Percentiles rank a stretch among this genome's conserved stretches.
These are phyloP conservation scores for Hyperoplus immaculatus DNA, from an alignment of 2,797 vertebrate species.

Conservation along the genomic window DNA sequence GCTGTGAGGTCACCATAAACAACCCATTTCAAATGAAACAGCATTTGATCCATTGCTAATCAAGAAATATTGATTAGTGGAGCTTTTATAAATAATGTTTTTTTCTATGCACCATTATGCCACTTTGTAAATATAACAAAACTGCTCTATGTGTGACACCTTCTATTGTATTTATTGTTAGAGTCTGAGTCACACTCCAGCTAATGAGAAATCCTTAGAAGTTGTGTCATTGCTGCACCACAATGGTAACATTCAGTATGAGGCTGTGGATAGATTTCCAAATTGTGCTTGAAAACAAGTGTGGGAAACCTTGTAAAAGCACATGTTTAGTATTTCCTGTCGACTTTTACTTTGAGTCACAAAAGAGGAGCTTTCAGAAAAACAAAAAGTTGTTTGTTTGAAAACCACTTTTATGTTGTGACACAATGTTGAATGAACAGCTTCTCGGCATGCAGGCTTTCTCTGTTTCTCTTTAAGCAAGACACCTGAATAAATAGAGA, in stretches of 20 bases:
- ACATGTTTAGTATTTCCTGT: slow-evolving; percentile 26
- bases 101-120: background rate
- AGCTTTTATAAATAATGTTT: background rate
- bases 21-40: background rate
- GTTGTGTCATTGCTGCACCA: background rate
- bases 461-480: slow-evolving; percentile 42
- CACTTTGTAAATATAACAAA: slow-evolving; percentile 75
- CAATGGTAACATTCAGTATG: background rate
- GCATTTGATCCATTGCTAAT: background rate
- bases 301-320: background rate
- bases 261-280: slow-evolving; percentile 17
- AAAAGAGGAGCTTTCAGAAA: background rate
- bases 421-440: slow-evolving; percentile 44
- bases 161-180: slow-evolving; percentile 82
- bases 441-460: slow-evolving; percentile 27
- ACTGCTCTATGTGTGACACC: slow-evolving; percentile 53
- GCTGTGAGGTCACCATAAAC: background rate
- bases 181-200: slow-evolving; percentile 21
- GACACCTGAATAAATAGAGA: slow-evolving; percentile 76
- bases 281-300: slow-evolving; percentile 1
- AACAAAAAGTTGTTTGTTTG: slow-evolving; percentile 31
- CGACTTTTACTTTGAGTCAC: slow-evolving; percentile 16
- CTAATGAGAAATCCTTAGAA: background rate
- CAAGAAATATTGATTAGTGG: background rate
- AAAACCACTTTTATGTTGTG: slow-evolving; percentile 79